Percentiles rank a stretch among this genome's conserved stretches.
Conservation (phyloP, 2,113 vertebrate genomes). For the Sula dactylatra region DNA sequence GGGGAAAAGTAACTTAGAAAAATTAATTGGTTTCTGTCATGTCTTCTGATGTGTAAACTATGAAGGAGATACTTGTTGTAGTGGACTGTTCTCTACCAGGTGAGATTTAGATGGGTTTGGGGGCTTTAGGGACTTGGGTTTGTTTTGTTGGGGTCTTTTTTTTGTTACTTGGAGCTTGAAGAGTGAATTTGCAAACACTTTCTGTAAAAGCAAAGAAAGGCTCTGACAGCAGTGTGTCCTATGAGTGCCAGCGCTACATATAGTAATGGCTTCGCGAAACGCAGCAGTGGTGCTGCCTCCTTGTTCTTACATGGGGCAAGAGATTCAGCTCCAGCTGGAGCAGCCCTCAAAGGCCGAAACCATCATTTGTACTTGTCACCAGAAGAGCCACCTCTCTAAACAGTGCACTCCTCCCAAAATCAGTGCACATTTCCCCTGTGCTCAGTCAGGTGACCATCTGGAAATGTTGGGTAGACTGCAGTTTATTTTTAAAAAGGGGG, state of each 20-base stretch:
- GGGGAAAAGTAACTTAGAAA: not conserved
- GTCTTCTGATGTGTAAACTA: not conserved
- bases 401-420: not conserved
- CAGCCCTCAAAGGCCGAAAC: not conserved
- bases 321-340: not conserved
- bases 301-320: fast-evolving
- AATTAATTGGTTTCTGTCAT: not conserved
- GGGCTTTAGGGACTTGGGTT: not conserved
- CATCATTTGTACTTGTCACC: not conserved
- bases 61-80: not conserved
- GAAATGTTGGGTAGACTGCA: not conserved
- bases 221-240: not conserved
- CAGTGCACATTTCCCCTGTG: fast-evolving
- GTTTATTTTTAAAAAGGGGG: not conserved
- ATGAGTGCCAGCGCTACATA: fast-evolving
- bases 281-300: not conserved
- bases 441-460: fast-evolving
- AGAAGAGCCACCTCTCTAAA: not conserved
- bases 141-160: not conserved
- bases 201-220: not conserved
- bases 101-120: not conserved
- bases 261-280: not conserved
- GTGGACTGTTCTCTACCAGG: not conserved
- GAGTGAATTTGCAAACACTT: not conserved
- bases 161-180: not conserved